phyloP scores from a whole-genome alignment of 1,140 invertebrate genomes.

The Bombus sylvicola region DNA sequence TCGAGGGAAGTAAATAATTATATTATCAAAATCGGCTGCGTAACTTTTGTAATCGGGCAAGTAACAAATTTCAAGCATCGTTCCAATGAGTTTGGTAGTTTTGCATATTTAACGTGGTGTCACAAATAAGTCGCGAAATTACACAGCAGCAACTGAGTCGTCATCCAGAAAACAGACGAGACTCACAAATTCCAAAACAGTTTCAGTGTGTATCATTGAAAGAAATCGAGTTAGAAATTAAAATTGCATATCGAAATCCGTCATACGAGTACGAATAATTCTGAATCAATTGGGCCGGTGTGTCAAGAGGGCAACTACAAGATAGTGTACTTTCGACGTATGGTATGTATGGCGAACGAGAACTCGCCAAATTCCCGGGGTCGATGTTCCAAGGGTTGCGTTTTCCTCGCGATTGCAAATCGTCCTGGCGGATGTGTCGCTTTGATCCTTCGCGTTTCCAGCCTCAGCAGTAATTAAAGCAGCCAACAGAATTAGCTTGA shows the following conservation, averaged over 20 bases:
- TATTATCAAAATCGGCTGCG: too few relatives aligned
- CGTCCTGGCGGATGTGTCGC: slow-evolving; percentile 49
- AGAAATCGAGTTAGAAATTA: too few relatives aligned
- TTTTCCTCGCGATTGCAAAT: slow-evolving; percentile 40
- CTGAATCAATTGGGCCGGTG: not conserved
- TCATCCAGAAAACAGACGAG: too few relatives aligned
- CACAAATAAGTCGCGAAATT: too few relatives aligned
- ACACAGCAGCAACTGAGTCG: too few relatives aligned
- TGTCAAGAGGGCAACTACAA: not conserved
- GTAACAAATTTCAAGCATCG: too few relatives aligned
- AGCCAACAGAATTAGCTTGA: slow-evolving; percentile 66
- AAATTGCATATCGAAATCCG: not conserved
- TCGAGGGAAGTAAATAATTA: too few relatives aligned
- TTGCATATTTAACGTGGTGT: too few relatives aligned
- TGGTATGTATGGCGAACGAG: not conserved
- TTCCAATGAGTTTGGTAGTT: too few relatives aligned
- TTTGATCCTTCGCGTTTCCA: slow-evolving; percentile 58
- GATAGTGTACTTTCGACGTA: not conserved
- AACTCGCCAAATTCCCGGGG: not conserved
- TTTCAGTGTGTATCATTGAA: not conserved
- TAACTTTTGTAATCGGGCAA: too few relatives aligned
- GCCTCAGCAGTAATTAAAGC: slow-evolving; percentile 60
- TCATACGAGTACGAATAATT: too few relatives aligned
- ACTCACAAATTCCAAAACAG: not conserved
- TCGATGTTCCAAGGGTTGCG: not conserved